phyloP scores from a whole-genome alignment of 2,888 invertebrate species.

The Melikaiella ostensackeni region DNA sequence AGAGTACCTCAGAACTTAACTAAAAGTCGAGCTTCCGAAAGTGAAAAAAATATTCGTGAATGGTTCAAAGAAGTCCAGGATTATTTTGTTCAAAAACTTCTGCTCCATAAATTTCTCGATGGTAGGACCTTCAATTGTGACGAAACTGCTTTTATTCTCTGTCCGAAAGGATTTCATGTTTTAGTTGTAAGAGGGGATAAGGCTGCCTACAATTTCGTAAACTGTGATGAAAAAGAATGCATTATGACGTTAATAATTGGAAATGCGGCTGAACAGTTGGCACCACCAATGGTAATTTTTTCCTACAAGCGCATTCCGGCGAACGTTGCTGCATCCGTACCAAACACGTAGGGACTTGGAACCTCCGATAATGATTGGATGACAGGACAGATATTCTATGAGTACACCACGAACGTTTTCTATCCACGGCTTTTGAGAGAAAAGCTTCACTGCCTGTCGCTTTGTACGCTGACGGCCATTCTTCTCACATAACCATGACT shows the following conservation, averaged over 20 bases:
- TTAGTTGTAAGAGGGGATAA: constrained; percentile 63
- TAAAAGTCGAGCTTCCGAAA: constrained; percentile 58
- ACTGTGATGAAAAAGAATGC: constrained; percentile 46
- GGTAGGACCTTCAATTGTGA: constrained; percentile 70
- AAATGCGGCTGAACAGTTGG: constrained; percentile 51
- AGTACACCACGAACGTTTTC: no score
- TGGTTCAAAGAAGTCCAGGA: constrained; percentile 59
- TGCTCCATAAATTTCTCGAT: constrained; percentile 54
- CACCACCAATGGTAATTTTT: constrained; percentile 63
- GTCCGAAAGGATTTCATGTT: constrained; percentile 67
- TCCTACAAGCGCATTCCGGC: no score
- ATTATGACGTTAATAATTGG: constrained; percentile 45
- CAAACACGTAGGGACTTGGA: no score
- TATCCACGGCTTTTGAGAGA: no score
- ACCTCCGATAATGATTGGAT: no score
- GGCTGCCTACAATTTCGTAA: constrained; percentile 42
- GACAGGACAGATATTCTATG: no score
- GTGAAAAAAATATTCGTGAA: constrained; percentile 58
- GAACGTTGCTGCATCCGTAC: no score
- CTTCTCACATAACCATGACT: no score
- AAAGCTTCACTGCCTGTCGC: no score
- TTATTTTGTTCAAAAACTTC: no score
- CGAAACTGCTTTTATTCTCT: constrained; percentile 71
- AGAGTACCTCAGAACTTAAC: constrained; percentile 65
- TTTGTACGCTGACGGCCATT: no score